These are phyloP conservation scores for Orchesellides sinensis DNA, from an alignment of 2,888 invertebrate species.

Conservation along the genomic window DNA sequence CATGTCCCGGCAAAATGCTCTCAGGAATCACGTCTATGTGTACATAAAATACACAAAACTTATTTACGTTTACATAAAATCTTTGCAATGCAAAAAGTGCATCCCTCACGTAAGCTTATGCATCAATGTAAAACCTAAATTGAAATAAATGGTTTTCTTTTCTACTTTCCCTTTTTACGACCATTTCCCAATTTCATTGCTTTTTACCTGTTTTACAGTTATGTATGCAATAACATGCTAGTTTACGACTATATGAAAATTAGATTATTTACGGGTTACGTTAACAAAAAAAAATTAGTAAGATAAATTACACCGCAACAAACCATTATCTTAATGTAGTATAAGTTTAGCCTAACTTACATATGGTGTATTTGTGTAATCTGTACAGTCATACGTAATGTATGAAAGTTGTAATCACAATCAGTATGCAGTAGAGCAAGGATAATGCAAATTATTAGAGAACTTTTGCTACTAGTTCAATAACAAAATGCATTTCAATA, in stretches of 20 bases:
- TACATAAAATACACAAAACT: no score
- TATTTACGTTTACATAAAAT: no score
- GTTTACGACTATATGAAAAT: background rate
- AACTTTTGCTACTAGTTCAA: conserved; percentile 22
- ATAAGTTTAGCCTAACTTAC: background rate
- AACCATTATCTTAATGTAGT: background rate
- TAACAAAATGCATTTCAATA: conserved; percentile 7
- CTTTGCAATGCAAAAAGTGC: no score
- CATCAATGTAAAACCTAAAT: no score
- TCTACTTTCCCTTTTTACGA: conserved; percentile 39
- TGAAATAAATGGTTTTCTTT: no score
- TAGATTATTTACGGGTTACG: conserved; percentile 25
- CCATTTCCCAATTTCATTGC: conserved; percentile 13
- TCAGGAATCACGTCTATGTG: no score
- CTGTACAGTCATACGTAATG: background rate
- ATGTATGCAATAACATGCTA: background rate
- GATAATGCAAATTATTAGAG: conserved; percentile 41
- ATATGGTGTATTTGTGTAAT: background rate
- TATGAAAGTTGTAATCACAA: conserved; percentile 15
- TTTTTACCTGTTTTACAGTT: no score
- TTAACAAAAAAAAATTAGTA: conserved; percentile 35
- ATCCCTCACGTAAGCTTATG: no score
- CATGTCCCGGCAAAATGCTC: background rate
- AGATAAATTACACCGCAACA: conserved; percentile 32
- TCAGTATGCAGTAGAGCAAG: conserved; percentile 44